Evolutionary conservation across 2,888 invertebrate species (phyloP).

Genomic region (Catocala nupta): DNA sequence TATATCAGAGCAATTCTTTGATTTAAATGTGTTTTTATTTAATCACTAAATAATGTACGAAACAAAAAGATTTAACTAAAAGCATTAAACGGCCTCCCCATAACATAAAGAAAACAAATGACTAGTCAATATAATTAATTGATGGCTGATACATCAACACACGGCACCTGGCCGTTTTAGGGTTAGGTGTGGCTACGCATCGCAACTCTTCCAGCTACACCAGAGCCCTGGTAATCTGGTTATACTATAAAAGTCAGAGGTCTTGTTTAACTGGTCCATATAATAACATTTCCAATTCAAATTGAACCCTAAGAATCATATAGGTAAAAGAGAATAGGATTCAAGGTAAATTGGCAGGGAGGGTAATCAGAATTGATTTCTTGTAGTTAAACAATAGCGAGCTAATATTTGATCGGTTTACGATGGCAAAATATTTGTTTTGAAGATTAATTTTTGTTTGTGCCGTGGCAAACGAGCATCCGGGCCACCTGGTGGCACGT

Average conservation of each 20-base stretch:
- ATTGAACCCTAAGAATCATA: slow-evolving; percentile 13
- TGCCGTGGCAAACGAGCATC: no score
- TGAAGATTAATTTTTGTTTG: slow-evolving; percentile 6
- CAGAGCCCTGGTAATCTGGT: slow-evolving; percentile 4
- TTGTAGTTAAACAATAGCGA: slow-evolving; percentile 31
- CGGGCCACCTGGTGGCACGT: no score
- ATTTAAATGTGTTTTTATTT: no score
- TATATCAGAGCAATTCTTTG: no score
- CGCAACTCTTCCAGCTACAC: slow-evolving; percentile 19
- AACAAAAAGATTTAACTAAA: slow-evolving; percentile 17
- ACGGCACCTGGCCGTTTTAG: slow-evolving; percentile 57
- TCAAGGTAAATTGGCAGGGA: slow-evolving; percentile 22
- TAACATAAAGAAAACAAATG: slow-evolving; percentile 43
- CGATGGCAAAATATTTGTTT: slow-evolving; percentile 22
- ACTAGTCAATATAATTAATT: slow-evolving; percentile 57
- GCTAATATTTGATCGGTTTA: slow-evolving; percentile 19
- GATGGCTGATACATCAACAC: slow-evolving; percentile 54
- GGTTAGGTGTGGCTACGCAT: slow-evolving; percentile 57
- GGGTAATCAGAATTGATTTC: slow-evolving; percentile 33
- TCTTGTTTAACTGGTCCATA: slow-evolving; percentile 13
- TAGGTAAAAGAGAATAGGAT: neutral
- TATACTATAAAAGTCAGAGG: neutral
- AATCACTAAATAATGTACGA: no score
- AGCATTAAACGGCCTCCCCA: slow-evolving; percentile 1
- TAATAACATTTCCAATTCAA: slow-evolving; percentile 12